phyloP scores from a whole-genome alignment of 2,888 invertebrate genomes.

The Noctua fimbriata region DNA sequence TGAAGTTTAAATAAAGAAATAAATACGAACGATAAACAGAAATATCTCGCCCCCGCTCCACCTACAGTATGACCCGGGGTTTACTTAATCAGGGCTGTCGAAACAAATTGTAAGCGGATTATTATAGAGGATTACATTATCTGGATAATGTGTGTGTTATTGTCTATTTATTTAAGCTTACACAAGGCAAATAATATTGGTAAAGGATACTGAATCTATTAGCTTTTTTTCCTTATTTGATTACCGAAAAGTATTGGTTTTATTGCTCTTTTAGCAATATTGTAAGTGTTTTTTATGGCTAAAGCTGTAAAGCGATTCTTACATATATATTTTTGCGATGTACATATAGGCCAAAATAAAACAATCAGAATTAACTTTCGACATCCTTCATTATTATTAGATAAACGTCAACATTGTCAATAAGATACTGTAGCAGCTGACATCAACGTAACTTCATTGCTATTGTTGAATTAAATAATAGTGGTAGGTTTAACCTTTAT shows the following conservation, averaged over 20 bases:
- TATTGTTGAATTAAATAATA: no score
- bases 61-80: constrained; percentile 32
- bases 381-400: neutral
- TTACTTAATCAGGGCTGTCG: constrained; percentile 49
- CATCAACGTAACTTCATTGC: no score
- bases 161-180: constrained; percentile 55
- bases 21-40: neutral
- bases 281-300: constrained; percentile 4
- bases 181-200: constrained; percentile 44
- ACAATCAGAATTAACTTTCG: neutral
- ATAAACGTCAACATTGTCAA: neutral
- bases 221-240: constrained; percentile 48
- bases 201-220: constrained; percentile 37
- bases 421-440: neutral
- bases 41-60: constrained; percentile 37
- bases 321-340: neutral
- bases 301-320: neutral
- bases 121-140: constrained; percentile 57
- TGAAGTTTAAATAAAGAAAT: no score
- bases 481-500: no score
- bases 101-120: constrained; percentile 59
- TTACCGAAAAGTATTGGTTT: constrained; percentile 25
- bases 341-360: neutral
- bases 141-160: constrained; percentile 38
- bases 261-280: constrained; percentile 33